Evolutionary conservation across 2,113 vertebrate species (phyloP).

Genomic region (Apeltes quadracus): DNA sequence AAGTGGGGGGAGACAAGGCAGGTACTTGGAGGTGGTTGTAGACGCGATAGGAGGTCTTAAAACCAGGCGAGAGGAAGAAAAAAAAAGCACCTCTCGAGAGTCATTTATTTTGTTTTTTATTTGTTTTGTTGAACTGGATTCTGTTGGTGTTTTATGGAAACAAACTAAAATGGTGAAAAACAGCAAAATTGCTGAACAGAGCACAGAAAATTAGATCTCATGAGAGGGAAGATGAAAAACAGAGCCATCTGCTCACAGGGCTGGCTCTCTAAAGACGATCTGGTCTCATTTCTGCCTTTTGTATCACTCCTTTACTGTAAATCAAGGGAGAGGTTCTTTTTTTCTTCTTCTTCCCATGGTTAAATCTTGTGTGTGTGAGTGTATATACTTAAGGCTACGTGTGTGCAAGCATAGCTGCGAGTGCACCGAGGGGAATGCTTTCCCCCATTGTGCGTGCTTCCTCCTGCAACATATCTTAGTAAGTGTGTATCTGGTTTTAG

Average conservation of each 20-base stretch:
- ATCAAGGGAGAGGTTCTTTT: slow-evolving; percentile 56
- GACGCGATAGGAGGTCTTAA: not conserved
- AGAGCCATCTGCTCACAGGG: slow-evolving; percentile 77
- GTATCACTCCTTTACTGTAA: slow-evolving; percentile 75
- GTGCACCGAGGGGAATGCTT: slow-evolving; percentile 42
- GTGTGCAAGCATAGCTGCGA: slow-evolving; percentile 47
- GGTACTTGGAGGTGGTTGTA: slow-evolving; percentile 38
- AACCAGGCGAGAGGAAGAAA: slow-evolving; percentile 28
- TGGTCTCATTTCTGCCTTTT: slow-evolving; percentile 75
- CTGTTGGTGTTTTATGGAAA: slow-evolving; percentile 72
- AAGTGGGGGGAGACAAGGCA: slow-evolving; percentile 34
- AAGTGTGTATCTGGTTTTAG: slow-evolving; percentile 64
- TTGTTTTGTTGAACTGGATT: slow-evolving; percentile 74
- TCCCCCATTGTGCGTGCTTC: slow-evolving; percentile 49
- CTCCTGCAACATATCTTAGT: slow-evolving; percentile 43
- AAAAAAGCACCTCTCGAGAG: slow-evolving; percentile 57
- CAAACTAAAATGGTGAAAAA: slow-evolving; percentile 65
- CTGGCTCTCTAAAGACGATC: slow-evolving; percentile 75
- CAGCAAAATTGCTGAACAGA: slow-evolving; percentile 66
- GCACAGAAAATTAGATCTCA: slow-evolving; percentile 76
- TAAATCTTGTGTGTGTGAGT: slow-evolving; percentile 31
- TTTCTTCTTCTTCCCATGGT: slow-evolving; percentile 24
- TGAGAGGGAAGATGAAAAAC: slow-evolving; percentile 77
- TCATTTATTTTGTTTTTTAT: slow-evolving; percentile 69
- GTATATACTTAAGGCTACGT: slow-evolving; percentile 22